phyloP scores from a whole-genome alignment of 2,113 vertebrate genomes.

The Vicugna pacos region DNA sequence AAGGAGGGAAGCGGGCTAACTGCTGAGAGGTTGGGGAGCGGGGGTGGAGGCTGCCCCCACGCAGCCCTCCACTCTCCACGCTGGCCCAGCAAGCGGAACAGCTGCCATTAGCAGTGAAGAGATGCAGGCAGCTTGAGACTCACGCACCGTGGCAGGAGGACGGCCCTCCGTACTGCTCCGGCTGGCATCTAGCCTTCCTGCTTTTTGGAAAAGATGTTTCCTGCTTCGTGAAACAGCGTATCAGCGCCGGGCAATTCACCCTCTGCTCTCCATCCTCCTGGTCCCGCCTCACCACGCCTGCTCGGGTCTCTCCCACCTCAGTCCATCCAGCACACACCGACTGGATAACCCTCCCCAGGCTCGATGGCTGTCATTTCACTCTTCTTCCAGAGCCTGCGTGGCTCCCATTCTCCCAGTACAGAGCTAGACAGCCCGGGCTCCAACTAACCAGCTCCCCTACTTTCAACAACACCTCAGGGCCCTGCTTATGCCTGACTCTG shows the following conservation, averaged over 20 bases:
- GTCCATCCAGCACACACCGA: fast-evolving
- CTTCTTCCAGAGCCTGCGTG: background rate
- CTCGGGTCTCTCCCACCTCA: background rate
- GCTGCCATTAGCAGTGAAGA: slow-evolving; percentile 60
- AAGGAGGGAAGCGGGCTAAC: background rate
- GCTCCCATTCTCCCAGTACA: background rate
- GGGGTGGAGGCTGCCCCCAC: background rate
- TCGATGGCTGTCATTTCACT: fast-evolving
- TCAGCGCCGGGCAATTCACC: background rate
- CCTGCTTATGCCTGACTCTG: background rate
- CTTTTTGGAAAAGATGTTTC: slow-evolving; percentile 37
- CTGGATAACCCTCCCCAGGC: background rate
- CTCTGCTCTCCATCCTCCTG: background rate
- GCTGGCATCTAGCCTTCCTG: background rate
- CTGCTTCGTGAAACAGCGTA: background rate
- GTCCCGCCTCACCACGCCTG: too few relatives aligned
- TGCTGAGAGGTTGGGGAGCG: background rate
- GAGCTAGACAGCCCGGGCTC: background rate
- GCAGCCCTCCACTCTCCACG: slow-evolving; percentile 39
- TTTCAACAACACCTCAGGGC: fast-evolving
- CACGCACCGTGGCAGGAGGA: slow-evolving; percentile 36
- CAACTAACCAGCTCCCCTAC: background rate
- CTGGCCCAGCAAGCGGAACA: slow-evolving; percentile 53
- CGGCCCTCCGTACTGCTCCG: background rate
- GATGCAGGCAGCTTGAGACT: slow-evolving; percentile 56